Conservation (phyloP, 35 echinoderm and acorn worm genomes). For the Strongylocentrotus purpuratus region DNA sequence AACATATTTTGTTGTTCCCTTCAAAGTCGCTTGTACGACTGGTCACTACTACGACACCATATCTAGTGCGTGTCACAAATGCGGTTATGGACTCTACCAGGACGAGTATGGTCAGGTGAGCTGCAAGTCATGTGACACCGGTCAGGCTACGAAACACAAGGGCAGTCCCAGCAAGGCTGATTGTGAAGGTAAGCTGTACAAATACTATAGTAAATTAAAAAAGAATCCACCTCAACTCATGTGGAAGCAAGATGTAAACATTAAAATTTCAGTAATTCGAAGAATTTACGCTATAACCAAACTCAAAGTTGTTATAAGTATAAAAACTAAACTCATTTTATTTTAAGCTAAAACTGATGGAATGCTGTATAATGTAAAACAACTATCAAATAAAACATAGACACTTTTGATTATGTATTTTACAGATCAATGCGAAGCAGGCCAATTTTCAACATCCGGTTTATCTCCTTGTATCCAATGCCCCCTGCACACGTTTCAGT, state of each 20-base stretch:
- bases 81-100: slow-evolving; percentile 13
- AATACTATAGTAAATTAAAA: too few relatives aligned
- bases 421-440: slow-evolving; percentile 30
- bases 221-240: too few relatives aligned
- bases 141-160: neutral
- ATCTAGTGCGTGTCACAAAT: neutral
- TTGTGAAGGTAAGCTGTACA: neutral
- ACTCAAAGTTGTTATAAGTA: too few relatives aligned
- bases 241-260: too few relatives aligned
- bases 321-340: too few relatives aligned
- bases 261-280: too few relatives aligned
- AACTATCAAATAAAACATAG: too few relatives aligned
- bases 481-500: neutral
- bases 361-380: too few relatives aligned
- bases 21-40: neutral
- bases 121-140: neutral
- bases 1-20: too few relatives aligned
- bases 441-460: neutral
- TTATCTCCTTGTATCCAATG: slow-evolving; percentile 35
- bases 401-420: too few relatives aligned
- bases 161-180: neutral
- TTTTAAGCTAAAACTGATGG: too few relatives aligned
- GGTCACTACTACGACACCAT: slow-evolving; percentile 5
- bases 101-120: slow-evolving; percentile 8
- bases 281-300: too few relatives aligned